Evolutionary conservation across 2,797 vertebrate species (phyloP).

Genomic region (Triplophysa yarkandensis): DNA sequence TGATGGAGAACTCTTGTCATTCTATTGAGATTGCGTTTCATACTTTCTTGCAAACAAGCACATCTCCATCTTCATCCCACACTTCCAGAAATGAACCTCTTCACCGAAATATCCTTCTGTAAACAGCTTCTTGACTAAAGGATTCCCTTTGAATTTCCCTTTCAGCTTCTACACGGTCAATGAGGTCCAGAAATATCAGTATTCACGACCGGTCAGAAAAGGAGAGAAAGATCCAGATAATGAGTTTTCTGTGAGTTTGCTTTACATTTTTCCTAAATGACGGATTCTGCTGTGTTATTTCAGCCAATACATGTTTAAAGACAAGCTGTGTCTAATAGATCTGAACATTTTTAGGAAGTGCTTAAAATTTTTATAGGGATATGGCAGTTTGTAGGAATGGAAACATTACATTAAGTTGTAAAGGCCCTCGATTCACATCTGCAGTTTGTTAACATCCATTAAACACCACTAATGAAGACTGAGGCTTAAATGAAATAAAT

Average conservation of each 20-base stretch:
- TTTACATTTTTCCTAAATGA: neutral
- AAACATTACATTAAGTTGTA: conserved; percentile 3
- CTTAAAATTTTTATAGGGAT: neutral
- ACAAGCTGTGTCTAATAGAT: neutral
- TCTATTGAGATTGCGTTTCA: neutral
- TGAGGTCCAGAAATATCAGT: conserved; percentile 95
- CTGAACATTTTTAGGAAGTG: conserved; percentile 1
- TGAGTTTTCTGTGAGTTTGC: conserved; percentile 88
- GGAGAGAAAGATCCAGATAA: conserved; percentile 97
- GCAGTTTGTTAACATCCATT: conserved; percentile 45
- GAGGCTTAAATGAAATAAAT: conserved; percentile 6
- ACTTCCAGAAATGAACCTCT: neutral
- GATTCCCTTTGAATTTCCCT: too few species aligned
- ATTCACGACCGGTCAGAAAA: conserved; percentile 90
- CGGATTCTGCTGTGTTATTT: neutral
- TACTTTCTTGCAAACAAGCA: neutral
- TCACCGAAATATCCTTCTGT: neutral
- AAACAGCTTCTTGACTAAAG: too few species aligned
- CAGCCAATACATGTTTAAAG: neutral
- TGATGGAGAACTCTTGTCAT: neutral
- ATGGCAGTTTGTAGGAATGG: neutral
- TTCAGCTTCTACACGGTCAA: conserved; percentile 95
- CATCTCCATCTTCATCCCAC: neutral
- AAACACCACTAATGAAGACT: conserved; percentile 29
- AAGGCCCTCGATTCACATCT: neutral